A percentile compares a stretch with the other conserved stretches of the same genome.
Evolutionary conservation across 2,113 vertebrate genomes (phyloP).

Genomic region (Atherinomorus stipes): DNA sequence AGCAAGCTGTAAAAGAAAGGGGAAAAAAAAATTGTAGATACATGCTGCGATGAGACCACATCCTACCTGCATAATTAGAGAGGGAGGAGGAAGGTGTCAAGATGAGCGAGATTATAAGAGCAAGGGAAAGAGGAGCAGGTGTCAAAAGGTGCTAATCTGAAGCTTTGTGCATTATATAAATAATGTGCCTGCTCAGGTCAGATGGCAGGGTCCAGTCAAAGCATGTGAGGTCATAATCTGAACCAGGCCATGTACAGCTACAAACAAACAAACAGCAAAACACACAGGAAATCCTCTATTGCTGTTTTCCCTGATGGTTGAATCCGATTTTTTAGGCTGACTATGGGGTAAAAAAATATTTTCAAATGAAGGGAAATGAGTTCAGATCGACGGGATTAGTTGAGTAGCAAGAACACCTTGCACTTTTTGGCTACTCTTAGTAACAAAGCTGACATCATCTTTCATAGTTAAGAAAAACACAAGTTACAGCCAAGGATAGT

Average conservation of each 20-base stretch:
- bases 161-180: conserved; percentile 50
- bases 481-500: too few relatives aligned
- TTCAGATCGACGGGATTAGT: too few relatives aligned
- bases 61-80: neutral
- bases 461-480: too few relatives aligned
- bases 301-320: too few relatives aligned
- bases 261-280: neutral
- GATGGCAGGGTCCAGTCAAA: conserved; percentile 20
- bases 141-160: conserved; percentile 53
- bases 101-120: conserved; percentile 28
- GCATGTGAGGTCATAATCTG: conserved; percentile 25
- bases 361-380: too few relatives aligned
- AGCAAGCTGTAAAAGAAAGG: neutral
- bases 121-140: conserved; percentile 1
- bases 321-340: too few relatives aligned
- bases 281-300: neutral
- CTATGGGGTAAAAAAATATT: too few relatives aligned
- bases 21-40: neutral
- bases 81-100: neutral
- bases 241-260: conserved; percentile 13
- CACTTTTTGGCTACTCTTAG: too few relatives aligned
- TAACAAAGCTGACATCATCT: too few relatives aligned
- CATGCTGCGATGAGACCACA: neutral
- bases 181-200: conserved; percentile 17
- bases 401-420: too few relatives aligned